A percentile compares a stretch with the other conserved stretches of the same genome.
phyloP scores from a whole-genome alignment of 1,140 invertebrate genomes.

The Helicoverpa armigera region DNA sequence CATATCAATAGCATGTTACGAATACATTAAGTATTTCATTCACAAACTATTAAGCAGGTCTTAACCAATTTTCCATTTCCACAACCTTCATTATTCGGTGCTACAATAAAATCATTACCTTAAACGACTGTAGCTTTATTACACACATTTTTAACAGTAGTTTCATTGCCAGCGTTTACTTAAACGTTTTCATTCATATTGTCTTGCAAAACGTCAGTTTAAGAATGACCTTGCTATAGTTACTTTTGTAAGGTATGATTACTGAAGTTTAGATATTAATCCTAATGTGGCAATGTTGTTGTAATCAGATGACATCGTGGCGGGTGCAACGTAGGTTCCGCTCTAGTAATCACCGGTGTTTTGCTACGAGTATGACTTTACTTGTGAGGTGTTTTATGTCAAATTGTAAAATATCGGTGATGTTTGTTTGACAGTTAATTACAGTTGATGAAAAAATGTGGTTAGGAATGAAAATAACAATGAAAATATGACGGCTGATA shows the following conservation, averaged over 20 bases:
- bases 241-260: constrained; percentile 65
- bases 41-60: neutral
- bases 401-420: neutral
- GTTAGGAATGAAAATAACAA: too few relatives aligned
- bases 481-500: too few relatives aligned
- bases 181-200: constrained; percentile 48
- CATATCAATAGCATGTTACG: neutral
- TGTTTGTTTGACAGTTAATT: neutral
- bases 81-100: constrained; percentile 2
- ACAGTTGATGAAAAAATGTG: too few relatives aligned
- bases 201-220: constrained; percentile 45
- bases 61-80: constrained; percentile 16
- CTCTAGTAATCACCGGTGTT: constrained; percentile 68
- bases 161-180: constrained; percentile 40
- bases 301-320: constrained; percentile 73
- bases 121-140: neutral
- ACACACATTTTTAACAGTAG: constrained; percentile 13
- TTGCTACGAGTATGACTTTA: constrained; percentile 48
- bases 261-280: constrained; percentile 75
- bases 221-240: constrained; percentile 59
- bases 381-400: constrained; percentile 28
- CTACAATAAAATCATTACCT: neutral
- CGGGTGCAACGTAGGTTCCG: constrained; percentile 64
- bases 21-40: constrained; percentile 25
- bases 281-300: constrained; percentile 70